Base-by-base conservation (phyloP, 2,888 invertebrate genomes). In the Teleiodes luculella region DNA sequence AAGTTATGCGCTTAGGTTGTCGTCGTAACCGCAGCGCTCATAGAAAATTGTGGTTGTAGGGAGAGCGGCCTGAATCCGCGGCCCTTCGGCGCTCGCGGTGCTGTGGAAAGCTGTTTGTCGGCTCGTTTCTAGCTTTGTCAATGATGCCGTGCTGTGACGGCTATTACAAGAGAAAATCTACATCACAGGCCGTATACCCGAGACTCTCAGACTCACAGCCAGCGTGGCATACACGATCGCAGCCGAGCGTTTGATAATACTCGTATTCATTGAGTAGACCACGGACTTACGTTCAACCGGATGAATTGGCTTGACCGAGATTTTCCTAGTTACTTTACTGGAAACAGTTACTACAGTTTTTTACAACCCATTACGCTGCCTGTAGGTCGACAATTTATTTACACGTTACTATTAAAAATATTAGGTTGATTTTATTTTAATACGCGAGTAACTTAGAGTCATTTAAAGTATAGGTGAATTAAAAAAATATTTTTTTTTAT, bases 61-160 rank as follows among this genome's bases (percentile, higher is more conserved):
- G 48, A 35, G 20, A 35, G 49, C 16, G 49, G 28, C 49, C 37
- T 49, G 6, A 28, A 49, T 49, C 37, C 28, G 37, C 35, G 16
- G 48, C 35, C 35, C 62, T 64, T 62, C 14, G 11, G 28, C 43
- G 11, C 33, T 8, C 33, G 33, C 33, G 10, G 2, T 6, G 33
- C 56, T 55, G 55, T 66, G 63, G 65, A 68, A 68, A 68, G 68
- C 68, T 68, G 67, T 68, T 64, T 64, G 60, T 48, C 58, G 58
- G 55, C 61, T 49, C 56, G 6, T 24, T 24, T 24, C 24, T 24
- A 6, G 24, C 24, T 24, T 24, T 24, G 24, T 24, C 24, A 24
- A 24, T 24, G 24, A 24, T 18, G 20, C 7, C 20, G 20, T 16
- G 10, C 16, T 16, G 18, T 35, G 35, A 35, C 35, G n/a, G 35